These are phyloP conservation scores for Anthopleura xanthogrammica DNA, from an alignment of 92 coral and sea anemone genomes.

Conservation along the genomic window DNA sequence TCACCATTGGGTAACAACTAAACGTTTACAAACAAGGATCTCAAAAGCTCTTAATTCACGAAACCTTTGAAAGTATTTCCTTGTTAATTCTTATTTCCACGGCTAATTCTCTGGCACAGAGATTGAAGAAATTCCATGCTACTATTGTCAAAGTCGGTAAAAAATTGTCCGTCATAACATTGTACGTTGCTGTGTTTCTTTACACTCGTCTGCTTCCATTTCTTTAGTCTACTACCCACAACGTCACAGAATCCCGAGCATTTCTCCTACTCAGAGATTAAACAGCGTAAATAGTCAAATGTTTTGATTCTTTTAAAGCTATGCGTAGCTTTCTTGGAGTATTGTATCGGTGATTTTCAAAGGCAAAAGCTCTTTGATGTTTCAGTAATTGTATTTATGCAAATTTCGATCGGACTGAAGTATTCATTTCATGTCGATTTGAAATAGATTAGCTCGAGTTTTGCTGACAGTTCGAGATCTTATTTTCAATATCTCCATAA, in stretches of 20 bases:
- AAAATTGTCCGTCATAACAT: slow-evolving; percentile 27
- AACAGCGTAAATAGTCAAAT: neutral
- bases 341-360: slow-evolving; percentile 24
- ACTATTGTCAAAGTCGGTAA: slow-evolving; percentile 1
- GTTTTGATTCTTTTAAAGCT: neutral
- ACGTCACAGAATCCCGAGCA: slow-evolving; percentile 1
- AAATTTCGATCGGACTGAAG: slow-evolving; percentile 29
- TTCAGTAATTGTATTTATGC: slow-evolving; percentile 25
- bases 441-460: slow-evolving; percentile 5
- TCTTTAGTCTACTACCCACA: neutral
- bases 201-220: slow-evolving; percentile 13
- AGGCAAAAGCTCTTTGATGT: slow-evolving; percentile 12
- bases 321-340: neutral
- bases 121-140: slow-evolving; percentile 9
- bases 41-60: neutral
- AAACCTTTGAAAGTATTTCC: neutral
- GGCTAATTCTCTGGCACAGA: slow-evolving; percentile 8
- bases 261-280: neutral
- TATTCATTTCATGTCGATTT: slow-evolving; percentile 31
- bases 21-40: slow-evolving; percentile 4
- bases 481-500: neutral
- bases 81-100: neutral
- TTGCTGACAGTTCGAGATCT: neutral
- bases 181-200: neutral
- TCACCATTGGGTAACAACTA: slow-evolving; percentile 7